Conservation (phyloP, 2,888 invertebrate genomes). For the Drosophila quinaria region DNA sequence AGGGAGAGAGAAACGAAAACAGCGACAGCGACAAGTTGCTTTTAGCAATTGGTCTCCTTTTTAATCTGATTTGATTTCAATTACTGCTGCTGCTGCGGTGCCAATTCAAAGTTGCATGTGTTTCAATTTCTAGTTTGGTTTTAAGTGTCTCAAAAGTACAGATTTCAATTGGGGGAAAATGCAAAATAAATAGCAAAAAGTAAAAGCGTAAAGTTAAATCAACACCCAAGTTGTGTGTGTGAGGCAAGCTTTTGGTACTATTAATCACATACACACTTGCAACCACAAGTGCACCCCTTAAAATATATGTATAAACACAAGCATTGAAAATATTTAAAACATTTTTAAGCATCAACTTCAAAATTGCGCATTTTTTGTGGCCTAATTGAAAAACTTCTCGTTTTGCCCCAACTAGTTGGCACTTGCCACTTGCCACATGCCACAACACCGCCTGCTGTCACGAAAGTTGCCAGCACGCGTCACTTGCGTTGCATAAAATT, state of each 20-base stretch:
- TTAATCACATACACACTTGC: neutral
- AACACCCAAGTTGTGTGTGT: neutral
- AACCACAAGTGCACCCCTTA: neutral
- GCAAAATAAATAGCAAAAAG: slow-evolving; percentile 1
- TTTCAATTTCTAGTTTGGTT: slow-evolving; percentile 29
- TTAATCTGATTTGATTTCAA: slow-evolving; percentile 68
- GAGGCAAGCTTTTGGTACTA: neutral
- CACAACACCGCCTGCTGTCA: slow-evolving; percentile 20
- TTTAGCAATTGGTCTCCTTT: slow-evolving; percentile 60
- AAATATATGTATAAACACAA: neutral
- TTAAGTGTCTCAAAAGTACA: slow-evolving; percentile 36
- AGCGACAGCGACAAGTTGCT: slow-evolving; percentile 53
- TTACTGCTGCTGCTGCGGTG: slow-evolving; percentile 34
- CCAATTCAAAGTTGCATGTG: slow-evolving; percentile 22
- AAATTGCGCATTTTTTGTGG: slow-evolving; percentile 57
- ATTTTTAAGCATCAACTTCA: slow-evolving; percentile 1
- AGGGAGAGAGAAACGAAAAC: neutral
- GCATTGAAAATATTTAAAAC: slow-evolving; percentile 29
- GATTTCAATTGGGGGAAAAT: slow-evolving; percentile 5
- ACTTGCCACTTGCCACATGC: slow-evolving; percentile 8
- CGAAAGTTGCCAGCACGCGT: slow-evolving; percentile 13
- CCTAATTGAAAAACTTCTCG: slow-evolving; percentile 64
- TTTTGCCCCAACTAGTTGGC: neutral
- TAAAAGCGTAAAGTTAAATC: neutral
- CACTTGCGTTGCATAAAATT: slow-evolving; percentile 45